These are phyloP conservation scores for Lucilia sericata DNA, from an alignment of 1,140 invertebrate species.

Conservation along the genomic window DNA sequence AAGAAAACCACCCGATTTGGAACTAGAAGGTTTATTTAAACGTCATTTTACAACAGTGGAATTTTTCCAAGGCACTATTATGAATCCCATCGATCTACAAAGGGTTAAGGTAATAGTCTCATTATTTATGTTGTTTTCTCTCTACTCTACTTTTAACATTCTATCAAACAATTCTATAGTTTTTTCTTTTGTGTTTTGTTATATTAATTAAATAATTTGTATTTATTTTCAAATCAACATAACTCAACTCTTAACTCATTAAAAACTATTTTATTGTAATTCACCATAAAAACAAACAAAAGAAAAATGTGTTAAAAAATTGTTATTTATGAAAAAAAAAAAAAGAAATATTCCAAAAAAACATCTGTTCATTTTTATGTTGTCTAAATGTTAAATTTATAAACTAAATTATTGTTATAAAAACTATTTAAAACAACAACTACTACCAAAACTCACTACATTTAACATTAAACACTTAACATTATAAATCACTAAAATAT, in stretches of 20 bases:
- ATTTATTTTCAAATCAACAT: no score
- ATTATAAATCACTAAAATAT: no score
- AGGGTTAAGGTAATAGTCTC: conserved; percentile 91
- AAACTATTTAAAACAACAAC: neutral
- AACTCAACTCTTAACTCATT: neutral
- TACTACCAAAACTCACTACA: neutral
- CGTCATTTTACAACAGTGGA: conserved; percentile 99
- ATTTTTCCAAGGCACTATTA: conserved; percentile 99
- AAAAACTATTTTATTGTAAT: neutral
- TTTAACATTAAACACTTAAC: no score
- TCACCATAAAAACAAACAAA: conserved; percentile 1
- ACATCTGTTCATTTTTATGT: neutral
- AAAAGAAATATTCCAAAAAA: conserved; percentile 7
- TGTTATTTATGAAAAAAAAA: neutral
- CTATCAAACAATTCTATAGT: neutral
- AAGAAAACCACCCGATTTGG: conserved; percentile 94
- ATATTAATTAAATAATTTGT: neutral
- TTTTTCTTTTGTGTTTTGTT: conserved; percentile 24
- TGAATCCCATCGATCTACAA: conserved; percentile 99
- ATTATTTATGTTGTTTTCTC: conserved; percentile 35
- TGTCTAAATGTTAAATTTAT: conserved; percentile 30
- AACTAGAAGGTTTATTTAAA: conserved; percentile 99
- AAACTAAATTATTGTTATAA: neutral
- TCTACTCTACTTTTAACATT: neutral
- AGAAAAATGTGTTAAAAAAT: neutral